Percentiles rank a stretch among this genome's conserved stretches.
Evolutionary conservation across 1,140 invertebrate species (phyloP).

Genomic region (Micrasema longulum): DNA sequence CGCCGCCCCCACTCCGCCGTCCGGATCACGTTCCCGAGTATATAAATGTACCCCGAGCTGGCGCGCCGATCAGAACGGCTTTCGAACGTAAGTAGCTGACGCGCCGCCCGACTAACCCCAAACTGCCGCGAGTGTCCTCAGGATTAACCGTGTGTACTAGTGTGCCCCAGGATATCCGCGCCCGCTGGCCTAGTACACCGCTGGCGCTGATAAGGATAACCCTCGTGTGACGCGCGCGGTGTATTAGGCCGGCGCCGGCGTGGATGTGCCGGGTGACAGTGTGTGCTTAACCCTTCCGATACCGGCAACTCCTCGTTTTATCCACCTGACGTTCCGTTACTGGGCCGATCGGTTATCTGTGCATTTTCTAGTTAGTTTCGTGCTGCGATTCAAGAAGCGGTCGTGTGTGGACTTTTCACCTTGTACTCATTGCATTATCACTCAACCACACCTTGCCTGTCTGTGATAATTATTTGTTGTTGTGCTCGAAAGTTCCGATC

Average conservation of each 20-base stretch:
- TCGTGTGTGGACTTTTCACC: conserved; percentile 2
- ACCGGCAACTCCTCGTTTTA: too few species aligned
- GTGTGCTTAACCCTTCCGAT: conserved; percentile 26
- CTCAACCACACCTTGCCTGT: conserved; percentile 8
- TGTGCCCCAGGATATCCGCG: conserved; percentile 43
- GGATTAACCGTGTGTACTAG: conserved; percentile 52
- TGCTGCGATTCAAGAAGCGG: conserved; percentile 6
- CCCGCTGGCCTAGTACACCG: conserved; percentile 44
- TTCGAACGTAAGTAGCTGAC: conserved; percentile 78
- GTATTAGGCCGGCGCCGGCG: conserved; percentile 40
- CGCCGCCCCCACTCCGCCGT: conserved; percentile 53
- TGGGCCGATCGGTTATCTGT: conserved; percentile 16
- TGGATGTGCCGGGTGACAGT: conserved; percentile 40
- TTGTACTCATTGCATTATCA: conserved; percentile 15
- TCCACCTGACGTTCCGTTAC: too few species aligned
- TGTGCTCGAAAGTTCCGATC: too few species aligned
- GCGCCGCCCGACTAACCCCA: conserved; percentile 56
- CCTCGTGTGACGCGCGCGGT: conserved; percentile 19
- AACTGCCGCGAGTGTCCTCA: conserved; percentile 52
- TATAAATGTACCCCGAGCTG: conserved; percentile 80
- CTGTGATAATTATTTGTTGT: too few species aligned
- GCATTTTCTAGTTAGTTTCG: conserved; percentile 1
- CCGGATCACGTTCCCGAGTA: conserved; percentile 87
- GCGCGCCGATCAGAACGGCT: conserved; percentile 89
- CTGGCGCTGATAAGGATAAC: conserved; percentile 35